These are phyloP conservation scores for Macrosoma leucophasiata DNA, from an alignment of 2,888 invertebrate species.

Conservation along the genomic window DNA sequence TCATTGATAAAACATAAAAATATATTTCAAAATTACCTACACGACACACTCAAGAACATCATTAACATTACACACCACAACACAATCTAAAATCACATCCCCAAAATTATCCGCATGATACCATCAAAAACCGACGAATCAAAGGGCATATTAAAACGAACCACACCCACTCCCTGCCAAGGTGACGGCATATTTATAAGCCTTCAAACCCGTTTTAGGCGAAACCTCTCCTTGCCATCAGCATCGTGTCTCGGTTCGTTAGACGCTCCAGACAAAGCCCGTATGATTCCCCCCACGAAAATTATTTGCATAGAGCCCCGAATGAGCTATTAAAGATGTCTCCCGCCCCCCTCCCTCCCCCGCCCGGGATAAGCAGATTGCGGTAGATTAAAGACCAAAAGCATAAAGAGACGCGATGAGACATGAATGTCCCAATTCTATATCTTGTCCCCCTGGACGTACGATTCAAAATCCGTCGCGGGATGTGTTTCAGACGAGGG, in stretches of 20 bases:
- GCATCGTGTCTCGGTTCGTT: slow-evolving; percentile 70
- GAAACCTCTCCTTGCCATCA: slow-evolving; percentile 62
- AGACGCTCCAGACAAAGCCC: slow-evolving; percentile 70
- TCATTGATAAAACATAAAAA: too few relatives aligned
- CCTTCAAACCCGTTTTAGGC: slow-evolving; percentile 61
- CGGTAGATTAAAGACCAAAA: slow-evolving; percentile 74
- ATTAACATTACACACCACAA: too few relatives aligned
- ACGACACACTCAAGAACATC: too few relatives aligned
- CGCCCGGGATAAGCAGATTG: slow-evolving; percentile 72
- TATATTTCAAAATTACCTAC: too few relatives aligned
- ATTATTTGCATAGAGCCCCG: slow-evolving; percentile 74
- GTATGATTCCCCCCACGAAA: slow-evolving; percentile 63
- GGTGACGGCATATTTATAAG: slow-evolving; percentile 53
- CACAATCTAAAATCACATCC: too few relatives aligned
- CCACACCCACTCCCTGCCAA: too few relatives aligned
- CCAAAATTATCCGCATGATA: too few relatives aligned
- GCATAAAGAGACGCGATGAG: slow-evolving; percentile 52
- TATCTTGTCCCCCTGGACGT: background rate
- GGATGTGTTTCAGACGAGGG: slow-evolving; percentile 33
- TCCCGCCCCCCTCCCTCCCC: slow-evolving; percentile 49
- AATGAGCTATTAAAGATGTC: slow-evolving; percentile 75
- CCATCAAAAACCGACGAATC: too few relatives aligned
- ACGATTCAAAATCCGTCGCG: background rate
- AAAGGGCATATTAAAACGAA: too few relatives aligned
- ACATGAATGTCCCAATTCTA: background rate